Base-by-base conservation (phyloP, 2,797 vertebrate genomes). In the Eleutherodactylus coqui region DNA sequence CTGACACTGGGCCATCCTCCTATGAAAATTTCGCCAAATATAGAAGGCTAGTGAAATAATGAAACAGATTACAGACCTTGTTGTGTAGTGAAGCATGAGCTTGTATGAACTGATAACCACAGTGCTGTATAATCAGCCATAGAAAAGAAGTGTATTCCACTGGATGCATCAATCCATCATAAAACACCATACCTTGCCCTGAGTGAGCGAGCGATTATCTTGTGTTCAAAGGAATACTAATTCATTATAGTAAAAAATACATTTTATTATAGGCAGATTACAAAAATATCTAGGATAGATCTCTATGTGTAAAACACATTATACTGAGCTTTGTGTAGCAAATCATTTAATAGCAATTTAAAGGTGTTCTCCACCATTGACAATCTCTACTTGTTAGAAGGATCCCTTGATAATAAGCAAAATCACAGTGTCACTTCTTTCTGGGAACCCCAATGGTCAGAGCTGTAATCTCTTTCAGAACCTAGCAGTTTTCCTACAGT, bases 11-110 rank as follows among this genome's bases (percentile, higher is more conserved):
- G 67, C 67, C 80, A 55, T 82, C 80, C 49, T 73, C 67, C 49
- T 24, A 69, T n/a, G 49, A 72, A 55, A 72, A 41, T 79, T 72
- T 53, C n/a, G 27, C 67, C 80, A 82, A 82, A 82, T 72, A 72
- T 41, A 82, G 80, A 53, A 72, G 64, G 55, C 47, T 49, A 70
- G 79, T 36, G 60, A 70, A 47, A 51, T 82, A 82, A 82, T 82
- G 79, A 82, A 82, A 34, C 34, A 53, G 34, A 70, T 82, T 55
- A 82, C 79, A 82, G 64, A 72, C 43, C 79, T 82, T 69, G 58
- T 36, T 81, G 79, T 21, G 60, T 69, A 69, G 79, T 36, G 21
- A 72, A 72, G 64, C 64, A 69, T 72, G 47, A 53, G 64, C 64
- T 36, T 53, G 79, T 29, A 82, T 38, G 64, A 69, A 38, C 17